Evolutionary conservation across 2,888 invertebrate species (phyloP), one percentile per base, ranked within the genome.

Genomic region (Drosophila kanekoi): DNA sequence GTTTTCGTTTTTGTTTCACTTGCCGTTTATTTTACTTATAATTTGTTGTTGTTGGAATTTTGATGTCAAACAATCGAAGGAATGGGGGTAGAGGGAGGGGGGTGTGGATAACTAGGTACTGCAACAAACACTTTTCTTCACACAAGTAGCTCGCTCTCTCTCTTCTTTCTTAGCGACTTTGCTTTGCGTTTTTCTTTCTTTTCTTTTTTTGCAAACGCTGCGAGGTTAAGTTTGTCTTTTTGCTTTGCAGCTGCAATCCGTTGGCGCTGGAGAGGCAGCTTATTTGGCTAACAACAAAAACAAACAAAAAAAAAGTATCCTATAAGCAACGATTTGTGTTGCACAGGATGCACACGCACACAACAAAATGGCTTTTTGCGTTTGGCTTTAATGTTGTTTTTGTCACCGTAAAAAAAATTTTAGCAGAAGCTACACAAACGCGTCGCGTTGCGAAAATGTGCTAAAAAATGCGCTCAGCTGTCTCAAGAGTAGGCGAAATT

Each of bases 211-310:
- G 78, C 74, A 70, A 73, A 43, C 38, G 53, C 69, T 79, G 81
- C 87, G 87, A 83, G 87, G 87, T 83, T 83, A 83, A 83, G 83
- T 86, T 82, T 81, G 81, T 75, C 68, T 77, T 74, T 73, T 68
- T 57, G 35, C 60, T 67, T 79, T 71, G 71, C 81, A 66, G 67
- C 82, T 69, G 67, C 76, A 78, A 74, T 78, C 47, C 54, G 53
- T 54, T 63, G 61, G 56, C 38, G 67, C 43, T 67, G 62, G 56
- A 58, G 60, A 45, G 52, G 56, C 45, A 61, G 70, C 62, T 66
- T 60, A 16, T 62, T 28, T 33, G 18, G 62, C 54, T 32, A 61
- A 72, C 58, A 64, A 63, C 57, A 61, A 58, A 68, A 77, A 77
- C 72, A 76, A 76, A 77, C 63, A 63, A 67, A 71, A 73, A 74